phyloP scores from a whole-genome alignment of 2,888 invertebrate genomes.

The Carterocephalus palaemon region DNA sequence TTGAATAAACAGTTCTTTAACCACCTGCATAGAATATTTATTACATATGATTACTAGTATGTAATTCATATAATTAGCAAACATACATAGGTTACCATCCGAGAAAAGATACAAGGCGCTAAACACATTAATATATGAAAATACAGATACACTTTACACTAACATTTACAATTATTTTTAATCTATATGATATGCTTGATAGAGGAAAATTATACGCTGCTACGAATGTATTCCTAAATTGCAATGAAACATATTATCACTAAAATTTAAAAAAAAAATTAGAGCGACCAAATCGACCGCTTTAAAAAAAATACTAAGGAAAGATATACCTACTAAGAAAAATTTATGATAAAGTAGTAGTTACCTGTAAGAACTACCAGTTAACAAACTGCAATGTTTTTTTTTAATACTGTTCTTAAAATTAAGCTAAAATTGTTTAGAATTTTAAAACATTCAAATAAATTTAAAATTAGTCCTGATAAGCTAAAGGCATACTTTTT shows the following conservation, averaged over 20 bases:
- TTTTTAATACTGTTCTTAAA: not conserved
- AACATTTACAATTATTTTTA: too few species aligned
- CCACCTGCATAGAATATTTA: not conserved
- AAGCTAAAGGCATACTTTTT: constrained; percentile 23
- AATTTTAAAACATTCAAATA: not conserved
- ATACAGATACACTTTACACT: constrained; percentile 18
- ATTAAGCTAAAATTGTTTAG: not conserved
- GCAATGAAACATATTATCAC: too few species aligned
- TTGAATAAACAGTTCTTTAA: not conserved
- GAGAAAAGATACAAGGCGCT: too few species aligned
- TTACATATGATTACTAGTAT: not conserved
- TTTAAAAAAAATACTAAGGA: too few species aligned
- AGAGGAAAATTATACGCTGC: constrained; percentile 4
- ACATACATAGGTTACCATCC: too few species aligned
- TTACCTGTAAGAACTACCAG: not conserved
- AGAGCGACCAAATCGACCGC: too few species aligned
- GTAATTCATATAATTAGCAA: not conserved
- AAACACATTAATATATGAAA: constrained; percentile 10
- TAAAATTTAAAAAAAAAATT: too few species aligned
- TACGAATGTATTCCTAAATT: too few species aligned
- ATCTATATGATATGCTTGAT: constrained; percentile 25
- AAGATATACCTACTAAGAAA: too few species aligned
- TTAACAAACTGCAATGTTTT: not conserved
- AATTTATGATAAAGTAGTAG: not conserved
- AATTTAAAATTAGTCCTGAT: not conserved